Conservation (phyloP, 2,888 invertebrate species). For the Brachyopa scutellaris region DNA sequence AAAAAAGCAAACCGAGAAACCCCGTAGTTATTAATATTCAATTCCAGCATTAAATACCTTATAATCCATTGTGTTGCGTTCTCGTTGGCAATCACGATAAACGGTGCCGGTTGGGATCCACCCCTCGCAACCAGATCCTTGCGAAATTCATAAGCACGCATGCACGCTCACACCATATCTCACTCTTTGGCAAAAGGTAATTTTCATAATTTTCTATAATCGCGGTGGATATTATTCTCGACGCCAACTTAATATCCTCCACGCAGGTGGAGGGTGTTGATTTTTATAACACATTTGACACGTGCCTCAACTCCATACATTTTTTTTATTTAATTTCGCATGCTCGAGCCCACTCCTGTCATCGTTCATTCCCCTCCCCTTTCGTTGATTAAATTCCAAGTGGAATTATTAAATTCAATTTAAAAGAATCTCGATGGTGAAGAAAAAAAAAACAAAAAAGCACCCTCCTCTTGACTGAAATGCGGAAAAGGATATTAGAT, state of each 20-base stretch:
- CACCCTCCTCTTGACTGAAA: too few species aligned
- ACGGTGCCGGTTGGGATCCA: too few species aligned
- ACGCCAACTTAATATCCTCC: neutral
- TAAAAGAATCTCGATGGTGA: neutral
- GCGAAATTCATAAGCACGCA: constrained; percentile 15
- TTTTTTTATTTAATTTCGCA: constrained; percentile 11
- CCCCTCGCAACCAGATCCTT: too few species aligned
- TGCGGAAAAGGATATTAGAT: neutral
- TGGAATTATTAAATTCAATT: constrained; percentile 22
- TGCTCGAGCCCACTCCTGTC: neutral
- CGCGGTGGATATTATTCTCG: neutral
- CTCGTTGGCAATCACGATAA: constrained; percentile 9
- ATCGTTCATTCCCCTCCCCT: neutral
- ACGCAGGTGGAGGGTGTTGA: neutral
- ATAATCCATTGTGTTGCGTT: constrained; percentile 27
- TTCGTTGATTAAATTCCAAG: constrained; percentile 27
- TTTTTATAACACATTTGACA: constrained; percentile 17
- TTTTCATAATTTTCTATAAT: constrained; percentile 34
- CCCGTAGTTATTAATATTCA: neutral
- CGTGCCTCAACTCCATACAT: neutral
- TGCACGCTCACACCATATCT: neutral
- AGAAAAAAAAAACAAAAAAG: neutral
- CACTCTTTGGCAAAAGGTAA: neutral
- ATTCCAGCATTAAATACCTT: constrained; percentile 25
- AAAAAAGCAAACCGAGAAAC: neutral